phyloP scores from a whole-genome alignment of 2,888 invertebrate genomes.

The Leistus spinibarbis region DNA sequence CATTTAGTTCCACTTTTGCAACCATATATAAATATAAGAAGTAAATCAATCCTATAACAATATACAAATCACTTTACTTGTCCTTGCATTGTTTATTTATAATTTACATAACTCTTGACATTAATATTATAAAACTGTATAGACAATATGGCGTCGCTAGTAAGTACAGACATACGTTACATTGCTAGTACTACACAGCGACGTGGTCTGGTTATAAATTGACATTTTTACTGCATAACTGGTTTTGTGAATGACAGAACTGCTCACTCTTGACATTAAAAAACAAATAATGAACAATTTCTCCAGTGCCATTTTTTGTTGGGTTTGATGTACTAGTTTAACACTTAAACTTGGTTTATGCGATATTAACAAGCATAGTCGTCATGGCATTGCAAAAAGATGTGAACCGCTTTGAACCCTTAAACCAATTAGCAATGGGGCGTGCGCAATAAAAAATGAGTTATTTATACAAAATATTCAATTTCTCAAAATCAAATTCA shows the following conservation, averaged over 20 bases:
- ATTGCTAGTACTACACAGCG: neutral
- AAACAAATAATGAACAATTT: no score
- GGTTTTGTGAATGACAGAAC: neutral
- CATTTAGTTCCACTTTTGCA: neutral
- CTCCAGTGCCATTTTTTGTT: neutral
- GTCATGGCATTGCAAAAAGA: neutral
- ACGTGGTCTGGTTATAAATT: slow-evolving; percentile 6
- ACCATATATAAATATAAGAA: neutral
- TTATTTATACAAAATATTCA: no score
- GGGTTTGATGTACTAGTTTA: neutral
- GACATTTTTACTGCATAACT: neutral
- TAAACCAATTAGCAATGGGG: no score
- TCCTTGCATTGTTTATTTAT: neutral
- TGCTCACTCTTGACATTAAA: neutral
- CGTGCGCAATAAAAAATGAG: no score
- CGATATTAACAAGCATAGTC: neutral
- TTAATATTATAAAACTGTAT: neutral
- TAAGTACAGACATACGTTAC: neutral
- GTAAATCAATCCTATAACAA: neutral
- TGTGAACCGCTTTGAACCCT: no score
- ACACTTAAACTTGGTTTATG: neutral
- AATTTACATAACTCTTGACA: neutral
- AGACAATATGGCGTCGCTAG: neutral
- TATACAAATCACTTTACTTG: neutral
- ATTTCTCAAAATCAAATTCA: no score